Evolutionary conservation across 2,888 invertebrate genomes (phyloP), one percentile per base, ranked within the genome.

Genomic region (Slavum lentiscoides): DNA sequence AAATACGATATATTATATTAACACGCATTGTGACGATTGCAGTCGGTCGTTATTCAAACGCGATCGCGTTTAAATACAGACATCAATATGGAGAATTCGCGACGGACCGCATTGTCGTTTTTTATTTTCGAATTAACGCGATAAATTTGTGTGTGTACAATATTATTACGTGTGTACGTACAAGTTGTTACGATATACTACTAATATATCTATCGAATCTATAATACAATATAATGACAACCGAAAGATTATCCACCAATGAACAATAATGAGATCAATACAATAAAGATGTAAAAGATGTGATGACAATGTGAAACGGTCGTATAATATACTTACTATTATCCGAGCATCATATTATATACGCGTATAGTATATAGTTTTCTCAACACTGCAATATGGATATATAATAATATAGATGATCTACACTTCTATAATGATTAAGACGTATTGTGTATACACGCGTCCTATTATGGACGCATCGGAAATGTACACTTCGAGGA

Each of bases 241-340:
- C 21, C 39, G 58, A 53, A 53, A 64, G 37, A 75, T 43, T 66
- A 23, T 67, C 21, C 23, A 21, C 7, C 19, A 3, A 19, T 13
- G 66, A 21, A 39, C 66, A 67, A 75, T 67, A 58, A 30, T 67
- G 58, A 75, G 58, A 67, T 49, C 15, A 11, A 11, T 9, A 11
- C 11, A 3, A 13, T 30, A 30, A 30, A 30, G 30, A 49, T 49
- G 2, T 1, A 49, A 49, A 49, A 49, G 49, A 49, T 13, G 15
- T 49, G 49, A 49, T 15, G 49, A 49, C 49, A 49, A 49, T 13
- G 49, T 55, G 39, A 55, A 66, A 66, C 74, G 55, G 5, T 17
- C 15, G 15, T 37, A 6, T 37, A 30, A 30, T 30, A 30, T 30
- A 30, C 30, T 30, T 30, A 30, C 30, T 30, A 30, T 30, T 30